phyloP scores from a whole-genome alignment of 2,888 invertebrate species.

The Cryptocheilus praepositus region DNA sequence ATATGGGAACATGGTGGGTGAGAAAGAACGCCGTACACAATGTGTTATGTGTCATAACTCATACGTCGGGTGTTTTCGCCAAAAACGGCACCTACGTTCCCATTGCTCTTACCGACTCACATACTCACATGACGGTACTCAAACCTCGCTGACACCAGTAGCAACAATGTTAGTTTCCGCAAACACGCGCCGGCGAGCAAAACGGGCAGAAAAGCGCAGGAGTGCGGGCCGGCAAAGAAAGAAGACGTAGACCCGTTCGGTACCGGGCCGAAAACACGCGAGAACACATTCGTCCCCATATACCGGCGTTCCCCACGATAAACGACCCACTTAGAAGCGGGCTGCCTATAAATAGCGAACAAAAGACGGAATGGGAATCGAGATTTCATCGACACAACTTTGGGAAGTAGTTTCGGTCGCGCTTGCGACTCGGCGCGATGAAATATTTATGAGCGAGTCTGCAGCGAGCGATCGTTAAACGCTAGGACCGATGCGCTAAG shows the following conservation, averaged over 20 bases:
- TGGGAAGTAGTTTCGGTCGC: background rate
- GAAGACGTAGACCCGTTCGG: background rate
- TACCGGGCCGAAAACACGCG: background rate
- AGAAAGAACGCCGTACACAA: no score
- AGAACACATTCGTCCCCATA: no score
- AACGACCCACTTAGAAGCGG: slow-evolving; percentile 17
- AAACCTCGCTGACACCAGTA: no score
- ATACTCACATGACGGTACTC: no score
- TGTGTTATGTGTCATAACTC: no score
- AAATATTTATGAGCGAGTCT: slow-evolving; percentile 15
- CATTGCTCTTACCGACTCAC: no score
- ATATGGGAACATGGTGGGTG: no score
- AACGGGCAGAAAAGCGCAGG: background rate
- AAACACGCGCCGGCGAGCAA: background rate
- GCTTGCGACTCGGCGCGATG: slow-evolving; percentile 8
- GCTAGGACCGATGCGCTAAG: background rate
- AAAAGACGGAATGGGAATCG: slow-evolving; percentile 14
- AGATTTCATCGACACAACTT: slow-evolving; percentile 24
- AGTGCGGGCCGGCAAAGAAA: background rate
- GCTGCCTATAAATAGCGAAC: slow-evolving; percentile 22
- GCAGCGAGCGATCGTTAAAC: background rate
- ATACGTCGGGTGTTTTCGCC: no score
- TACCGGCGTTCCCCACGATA: background rate
- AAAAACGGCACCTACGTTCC: no score
- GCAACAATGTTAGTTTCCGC: no score